Conservation (phyloP, 2,888 invertebrate species). For the Thecophora atra region DNA sequence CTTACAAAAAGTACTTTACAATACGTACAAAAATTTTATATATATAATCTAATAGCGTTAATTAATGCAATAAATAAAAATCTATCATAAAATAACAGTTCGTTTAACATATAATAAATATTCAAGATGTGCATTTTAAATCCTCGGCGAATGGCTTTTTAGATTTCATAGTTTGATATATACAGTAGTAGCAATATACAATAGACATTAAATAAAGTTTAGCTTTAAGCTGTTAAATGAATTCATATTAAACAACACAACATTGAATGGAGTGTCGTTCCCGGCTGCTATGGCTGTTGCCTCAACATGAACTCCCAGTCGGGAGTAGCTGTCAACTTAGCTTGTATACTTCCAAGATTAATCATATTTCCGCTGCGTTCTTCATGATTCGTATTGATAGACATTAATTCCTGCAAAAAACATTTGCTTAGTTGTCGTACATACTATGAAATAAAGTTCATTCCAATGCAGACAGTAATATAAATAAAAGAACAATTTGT, state of each 20-base stretch:
- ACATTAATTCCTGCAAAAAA: slow-evolving; percentile 67
- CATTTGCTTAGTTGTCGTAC: not conserved
- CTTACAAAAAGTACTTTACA: slow-evolving; percentile 5
- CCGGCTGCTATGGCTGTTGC: slow-evolving; percentile 47
- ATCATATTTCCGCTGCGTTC: slow-evolving; percentile 70
- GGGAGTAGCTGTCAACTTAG: slow-evolving; percentile 70
- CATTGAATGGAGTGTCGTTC: slow-evolving; percentile 10
- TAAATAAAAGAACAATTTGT: not conserved
- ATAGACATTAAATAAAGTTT: slow-evolving; percentile 5
- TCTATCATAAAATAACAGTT: slow-evolving; percentile 25
- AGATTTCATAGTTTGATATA: slow-evolving; percentile 7
- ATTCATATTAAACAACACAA: slow-evolving; percentile 7
- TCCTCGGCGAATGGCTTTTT: not conserved
- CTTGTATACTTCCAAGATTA: slow-evolving; percentile 69
- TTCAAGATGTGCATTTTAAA: slow-evolving; percentile 3
- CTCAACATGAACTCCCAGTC: slow-evolving; percentile 68
- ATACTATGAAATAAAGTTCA: not conserved
- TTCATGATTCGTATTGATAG: slow-evolving; percentile 67
- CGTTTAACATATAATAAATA: not conserved
- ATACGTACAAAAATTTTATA: slow-evolving; percentile 20
- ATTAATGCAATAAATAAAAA: slow-evolving; percentile 34
- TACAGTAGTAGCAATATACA: slow-evolving; percentile 24
- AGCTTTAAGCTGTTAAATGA: slow-evolving; percentile 17
- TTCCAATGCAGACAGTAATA: too few species aligned
- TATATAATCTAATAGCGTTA: slow-evolving; percentile 16